Base-by-base conservation (phyloP, 2,113 vertebrate species). In the Larimichthys polyactis region DNA sequence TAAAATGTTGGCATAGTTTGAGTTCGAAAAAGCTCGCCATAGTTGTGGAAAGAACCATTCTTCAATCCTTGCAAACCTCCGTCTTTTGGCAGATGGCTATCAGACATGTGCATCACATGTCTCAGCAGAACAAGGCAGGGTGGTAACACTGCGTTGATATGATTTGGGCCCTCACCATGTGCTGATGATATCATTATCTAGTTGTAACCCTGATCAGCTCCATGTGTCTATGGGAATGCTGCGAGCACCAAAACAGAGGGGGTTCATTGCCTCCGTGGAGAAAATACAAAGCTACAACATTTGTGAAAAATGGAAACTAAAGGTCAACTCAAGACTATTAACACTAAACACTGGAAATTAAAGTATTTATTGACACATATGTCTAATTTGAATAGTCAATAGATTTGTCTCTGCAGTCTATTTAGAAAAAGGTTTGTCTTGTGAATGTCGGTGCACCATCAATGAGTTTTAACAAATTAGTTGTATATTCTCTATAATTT, bases 171-270 rank as follows among this genome's bases (percentile, higher is more conserved):
- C 58, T 48, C 63, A 79, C 75, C 82, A 90, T 88, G 85, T 73
- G 81, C 70, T 67, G 69, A 87, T 86, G 86, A 87, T 86, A 85
- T 84, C 79, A 84, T 86, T 85, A 90, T 84, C 67, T 86, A 63
- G 67, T 80, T 88, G 43, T 36, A 71, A 64, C 75, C 58, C 71
- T 86, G 76, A 91, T 92, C 83, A 78, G 65, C 83, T 90, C 87
- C 91, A 90, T 85, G 76, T 92, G 90, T 92, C 63, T 82, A 46
- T 40, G 60, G 79, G 71, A 89, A 79, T 32, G 67, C 59, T 83
- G 32, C 24, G 43, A 46, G 72, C 19, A 67, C 52, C 68, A 71
- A 79, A 74, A 79, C 67, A 65, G 44, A 87, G 6, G 32, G 40
- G 52, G 29, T 71, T 82, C 60, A 75, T 70, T 58, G 52, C 73